Evolutionary conservation across 2,113 vertebrate genomes (phyloP).

Genomic region (Mus pahari): DNA sequence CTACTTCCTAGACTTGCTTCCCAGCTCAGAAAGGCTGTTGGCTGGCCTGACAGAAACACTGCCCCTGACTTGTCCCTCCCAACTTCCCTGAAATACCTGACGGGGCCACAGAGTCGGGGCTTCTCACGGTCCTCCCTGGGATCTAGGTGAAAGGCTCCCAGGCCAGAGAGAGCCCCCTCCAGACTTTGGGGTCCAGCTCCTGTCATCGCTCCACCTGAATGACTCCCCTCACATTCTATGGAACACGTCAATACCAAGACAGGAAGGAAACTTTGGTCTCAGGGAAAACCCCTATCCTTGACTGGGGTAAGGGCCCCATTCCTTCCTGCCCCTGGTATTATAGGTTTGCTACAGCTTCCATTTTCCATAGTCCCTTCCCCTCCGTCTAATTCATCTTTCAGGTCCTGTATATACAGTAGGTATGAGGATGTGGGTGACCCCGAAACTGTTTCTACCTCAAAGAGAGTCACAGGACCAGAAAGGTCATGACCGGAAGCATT

Average conservation of each 20-base stretch:
- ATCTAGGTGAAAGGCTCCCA: not conserved
- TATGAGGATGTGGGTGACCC: not conserved
- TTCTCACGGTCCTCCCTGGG: not conserved
- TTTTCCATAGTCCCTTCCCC: too few species aligned
- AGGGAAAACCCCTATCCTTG: not conserved
- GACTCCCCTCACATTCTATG: not conserved
- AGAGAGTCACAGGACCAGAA: not conserved
- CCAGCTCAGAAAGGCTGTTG: not conserved
- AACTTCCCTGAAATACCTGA: not conserved
- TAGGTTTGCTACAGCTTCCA: not conserved
- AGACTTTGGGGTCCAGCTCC: not conserved
- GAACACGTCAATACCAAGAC: not conserved
- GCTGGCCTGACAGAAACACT: not conserved
- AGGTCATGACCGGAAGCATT: not conserved
- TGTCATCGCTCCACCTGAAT: not conserved
- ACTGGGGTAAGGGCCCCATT: not conserved
- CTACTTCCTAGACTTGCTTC: not conserved
- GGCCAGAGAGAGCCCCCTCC: not conserved
- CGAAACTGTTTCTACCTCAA: not conserved
- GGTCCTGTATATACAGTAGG: not conserved
- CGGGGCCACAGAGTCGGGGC: not conserved
- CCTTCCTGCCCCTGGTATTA: not conserved
- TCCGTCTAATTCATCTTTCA: not conserved
- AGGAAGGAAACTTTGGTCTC: not conserved
- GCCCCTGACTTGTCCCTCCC: not conserved